A percentile compares a stretch with the other conserved stretches of the same genome.
These are phyloP conservation scores for Cyprinodon brontotheroides DNA, from an alignment of 2,113 vertebrate species.

Conservation along the genomic window DNA sequence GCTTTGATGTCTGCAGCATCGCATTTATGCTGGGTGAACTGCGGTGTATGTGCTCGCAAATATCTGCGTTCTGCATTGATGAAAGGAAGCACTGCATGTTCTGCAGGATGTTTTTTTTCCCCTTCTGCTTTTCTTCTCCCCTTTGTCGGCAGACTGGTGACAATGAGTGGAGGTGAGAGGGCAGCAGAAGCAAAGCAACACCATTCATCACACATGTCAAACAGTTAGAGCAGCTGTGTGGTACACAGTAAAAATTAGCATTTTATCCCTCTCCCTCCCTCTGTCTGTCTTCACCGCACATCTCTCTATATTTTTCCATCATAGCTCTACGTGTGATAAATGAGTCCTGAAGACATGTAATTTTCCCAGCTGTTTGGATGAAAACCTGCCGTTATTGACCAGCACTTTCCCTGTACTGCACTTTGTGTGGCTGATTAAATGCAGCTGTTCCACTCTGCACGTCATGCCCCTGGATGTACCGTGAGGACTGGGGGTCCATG, in stretches of 20 bases:
- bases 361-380: slow-evolving; percentile 55
- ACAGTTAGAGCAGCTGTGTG: slow-evolving; percentile 91
- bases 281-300: slow-evolving; percentile 68
- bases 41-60: slow-evolving; percentile 13
- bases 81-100: slow-evolving; percentile 90
- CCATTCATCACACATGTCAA: slow-evolving; percentile 98
- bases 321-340: slow-evolving; percentile 52
- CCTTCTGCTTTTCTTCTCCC: slow-evolving; percentile 63
- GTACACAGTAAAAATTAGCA: slow-evolving; percentile 87
- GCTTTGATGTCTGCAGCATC: slow-evolving; percentile 29
- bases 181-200: slow-evolving; percentile 89
- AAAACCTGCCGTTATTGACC: slow-evolving; percentile 52
- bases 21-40: slow-evolving; percentile 16
- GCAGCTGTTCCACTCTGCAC: slow-evolving; percentile 1
- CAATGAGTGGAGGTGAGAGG: slow-evolving; percentile 90
- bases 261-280: slow-evolving; percentile 83
- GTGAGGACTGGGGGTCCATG: slow-evolving; percentile 16
- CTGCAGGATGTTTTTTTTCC: slow-evolving; percentile 55
- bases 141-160: slow-evolving; percentile 86
- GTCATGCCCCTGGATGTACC: neutral
- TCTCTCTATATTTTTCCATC: slow-evolving; percentile 56
- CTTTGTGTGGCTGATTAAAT: slow-evolving; percentile 15
- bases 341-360: slow-evolving; percentile 37
- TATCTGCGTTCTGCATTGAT: slow-evolving; percentile 78
- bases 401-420: slow-evolving; percentile 41